A percentile compares a stretch with the other conserved stretches of the same genome.
Evolutionary conservation across 2,797 vertebrate genomes (phyloP).

Genomic region (Pachyuromys duprasi): DNA sequence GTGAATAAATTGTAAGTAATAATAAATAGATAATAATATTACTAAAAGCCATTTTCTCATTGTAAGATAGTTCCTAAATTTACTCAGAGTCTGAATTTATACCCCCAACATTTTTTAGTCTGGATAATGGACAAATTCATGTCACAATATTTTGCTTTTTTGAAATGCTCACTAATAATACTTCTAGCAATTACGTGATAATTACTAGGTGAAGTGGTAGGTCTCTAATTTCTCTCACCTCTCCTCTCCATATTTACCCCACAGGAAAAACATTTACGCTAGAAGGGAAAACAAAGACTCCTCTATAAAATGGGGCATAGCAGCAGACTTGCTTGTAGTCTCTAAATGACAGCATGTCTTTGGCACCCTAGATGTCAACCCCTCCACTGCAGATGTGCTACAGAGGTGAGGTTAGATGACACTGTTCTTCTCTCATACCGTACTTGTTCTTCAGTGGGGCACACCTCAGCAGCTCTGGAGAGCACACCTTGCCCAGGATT

Average conservation of each 20-base stretch:
- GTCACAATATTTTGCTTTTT: not conserved
- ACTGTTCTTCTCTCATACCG: not conserved
- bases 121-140: not conserved
- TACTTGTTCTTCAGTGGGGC: not conserved
- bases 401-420: not conserved
- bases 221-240: not conserved
- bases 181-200: not conserved
- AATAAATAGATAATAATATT: no score
- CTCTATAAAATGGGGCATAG: not conserved
- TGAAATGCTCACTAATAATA: not conserved
- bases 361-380: not conserved
- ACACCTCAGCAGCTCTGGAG: not conserved
- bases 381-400: not conserved
- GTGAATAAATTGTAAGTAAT: no score
- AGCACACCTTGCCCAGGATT: accelerated
- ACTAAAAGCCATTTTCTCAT: no score
- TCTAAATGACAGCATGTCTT: not conserved
- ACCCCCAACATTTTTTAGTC: not conserved
- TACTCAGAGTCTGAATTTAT: not conserved
- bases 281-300: not conserved
- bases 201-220: not conserved
- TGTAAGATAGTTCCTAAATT: not conserved
- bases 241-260: not conserved
- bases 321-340: not conserved
- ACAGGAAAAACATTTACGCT: not conserved